phyloP scores from a whole-genome alignment of 2,888 invertebrate genomes.

The Sarcophaga variegata region DNA sequence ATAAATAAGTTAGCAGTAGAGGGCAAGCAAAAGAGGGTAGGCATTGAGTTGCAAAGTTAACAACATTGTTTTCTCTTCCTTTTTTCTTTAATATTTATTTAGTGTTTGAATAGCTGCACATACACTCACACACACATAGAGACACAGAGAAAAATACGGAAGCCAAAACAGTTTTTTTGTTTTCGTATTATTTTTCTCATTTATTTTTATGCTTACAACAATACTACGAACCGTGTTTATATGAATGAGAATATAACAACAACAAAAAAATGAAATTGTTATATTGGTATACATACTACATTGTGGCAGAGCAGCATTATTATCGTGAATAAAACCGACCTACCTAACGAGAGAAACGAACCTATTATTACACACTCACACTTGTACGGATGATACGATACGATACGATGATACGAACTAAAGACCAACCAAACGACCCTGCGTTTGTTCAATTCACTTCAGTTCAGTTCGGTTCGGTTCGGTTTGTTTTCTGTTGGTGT shows the following conservation, averaged over 20 bases:
- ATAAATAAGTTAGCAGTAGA: background rate
- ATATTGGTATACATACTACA: too few species aligned
- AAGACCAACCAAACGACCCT: constrained; percentile 43
- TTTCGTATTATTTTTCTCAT: background rate
- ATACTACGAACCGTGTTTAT: background rate
- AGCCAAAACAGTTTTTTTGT: background rate
- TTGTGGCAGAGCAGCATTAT: background rate
- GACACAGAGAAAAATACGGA: background rate
- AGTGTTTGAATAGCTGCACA: background rate
- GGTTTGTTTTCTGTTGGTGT: constrained; percentile 2
- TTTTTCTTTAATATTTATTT: background rate
- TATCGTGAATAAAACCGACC: constrained; percentile 43
- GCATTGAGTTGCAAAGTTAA: background rate
- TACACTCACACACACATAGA: too few species aligned
- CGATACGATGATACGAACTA: background rate
- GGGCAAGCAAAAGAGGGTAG: background rate
- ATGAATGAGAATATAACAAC: background rate
- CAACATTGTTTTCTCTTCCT: background rate
- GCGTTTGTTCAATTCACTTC: background rate
- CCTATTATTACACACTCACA: constrained; percentile 17
- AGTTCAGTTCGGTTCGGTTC: background rate
- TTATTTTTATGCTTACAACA: background rate
- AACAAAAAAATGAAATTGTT: too few species aligned
- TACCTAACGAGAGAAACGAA: constrained; percentile 53
- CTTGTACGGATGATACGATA: background rate